phyloP scores from a whole-genome alignment of 2,113 vertebrate genomes.

The Ophiodon elongatus region DNA sequence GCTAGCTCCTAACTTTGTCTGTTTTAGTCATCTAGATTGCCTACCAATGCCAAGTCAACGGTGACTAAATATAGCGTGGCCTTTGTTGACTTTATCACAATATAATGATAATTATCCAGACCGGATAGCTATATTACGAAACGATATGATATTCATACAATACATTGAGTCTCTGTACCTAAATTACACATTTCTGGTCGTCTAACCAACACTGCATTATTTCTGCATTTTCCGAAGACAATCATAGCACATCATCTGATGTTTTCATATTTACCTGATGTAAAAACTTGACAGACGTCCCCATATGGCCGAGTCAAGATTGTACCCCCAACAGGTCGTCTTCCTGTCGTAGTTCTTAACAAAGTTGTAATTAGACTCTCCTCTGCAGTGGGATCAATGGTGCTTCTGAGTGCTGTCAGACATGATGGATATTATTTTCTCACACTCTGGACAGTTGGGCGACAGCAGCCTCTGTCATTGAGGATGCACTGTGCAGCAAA shows the following conservation, averaged over 20 bases:
- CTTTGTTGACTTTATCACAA: not conserved
- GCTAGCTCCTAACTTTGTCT: too few relatives aligned
- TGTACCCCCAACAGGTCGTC: constrained; percentile 29
- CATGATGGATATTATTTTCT: constrained; percentile 58
- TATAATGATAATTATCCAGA: not conserved
- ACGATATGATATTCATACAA: not conserved
- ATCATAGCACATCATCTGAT: not conserved
- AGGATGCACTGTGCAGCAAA: constrained; percentile 36
- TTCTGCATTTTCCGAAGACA: not conserved
- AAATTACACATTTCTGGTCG: not conserved
- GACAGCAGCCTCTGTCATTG: constrained; percentile 58
- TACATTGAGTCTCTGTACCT: not conserved
- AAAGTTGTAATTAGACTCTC: constrained; percentile 63
- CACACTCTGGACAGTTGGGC: constrained; percentile 39
- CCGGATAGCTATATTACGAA: not conserved
- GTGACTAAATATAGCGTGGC: not conserved
- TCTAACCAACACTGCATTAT: not conserved
- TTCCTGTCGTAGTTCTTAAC: constrained; percentile 7
- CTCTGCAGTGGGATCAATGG: constrained; percentile 46
- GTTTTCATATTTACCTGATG: not conserved
- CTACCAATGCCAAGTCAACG: not conserved
- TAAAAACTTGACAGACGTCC: not conserved
- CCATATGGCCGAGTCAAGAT: not conserved
- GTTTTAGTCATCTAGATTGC: too few relatives aligned
- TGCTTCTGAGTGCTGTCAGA: constrained; percentile 58